Base-by-base conservation (phyloP, 2,797 vertebrate genomes). In the Clarias platycephalus region DNA sequence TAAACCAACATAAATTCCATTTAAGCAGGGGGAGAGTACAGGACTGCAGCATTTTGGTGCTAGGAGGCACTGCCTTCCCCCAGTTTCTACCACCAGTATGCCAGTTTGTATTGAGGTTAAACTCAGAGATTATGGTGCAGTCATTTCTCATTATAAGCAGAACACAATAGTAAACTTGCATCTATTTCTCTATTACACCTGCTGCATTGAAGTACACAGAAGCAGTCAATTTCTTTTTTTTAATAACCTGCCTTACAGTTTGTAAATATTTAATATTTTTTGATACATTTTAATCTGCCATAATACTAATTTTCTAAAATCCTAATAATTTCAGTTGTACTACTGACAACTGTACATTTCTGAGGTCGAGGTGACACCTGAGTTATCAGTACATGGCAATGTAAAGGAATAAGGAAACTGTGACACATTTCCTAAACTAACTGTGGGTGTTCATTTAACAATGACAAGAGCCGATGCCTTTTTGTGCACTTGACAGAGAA, bases 1-100 rank as follows among this genome's bases (percentile, higher is more conserved):
- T 91, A 93, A 92, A 90, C 92, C 91, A 93, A 94, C 92, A 91
- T 93, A 94, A 94, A 94, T 95, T 94, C 91, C 91, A 94, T 93
- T 94, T 93, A 93, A 93, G 93, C 91, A 63, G 63, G 78, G 16
- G 28, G 76, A 83, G 80, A 70, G 83, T 87, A 87, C 84, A 80
- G 79, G 72, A 60, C 87, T 63, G 53, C 76, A 5, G 82, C 58
- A 55, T 60, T 79, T 87, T 26, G 55, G 82, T 83, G 44, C 86
- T 83, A 60, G 66, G 66, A 88, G 82, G 60, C 60, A 13, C 57
- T n/a, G 24, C 49, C 37, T 31, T 83, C 49, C 79, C 34, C 64
- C 71, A 55, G 26, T 58, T 34, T 10, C 58, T 77, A 75, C 60
- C 87, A 81, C 68, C 44, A 40, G 63, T 44, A 63, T 60, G 49